Evolutionary conservation across 2,113 vertebrate species (phyloP).

Genomic region (Lonchura striata): DNA sequence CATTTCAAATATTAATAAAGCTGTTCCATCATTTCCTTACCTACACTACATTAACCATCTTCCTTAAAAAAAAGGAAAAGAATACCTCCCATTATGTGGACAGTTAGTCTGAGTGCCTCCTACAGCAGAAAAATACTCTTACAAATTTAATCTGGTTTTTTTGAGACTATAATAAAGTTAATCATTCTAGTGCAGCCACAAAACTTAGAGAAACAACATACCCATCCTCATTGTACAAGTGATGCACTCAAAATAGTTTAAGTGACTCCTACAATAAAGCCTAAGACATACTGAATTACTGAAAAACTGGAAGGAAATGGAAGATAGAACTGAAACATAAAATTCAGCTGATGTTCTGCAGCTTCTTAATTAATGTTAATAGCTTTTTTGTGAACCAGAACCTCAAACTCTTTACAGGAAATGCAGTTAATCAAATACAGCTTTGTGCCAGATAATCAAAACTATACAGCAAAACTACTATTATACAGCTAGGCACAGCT

Average conservation of each 20-base stretch:
- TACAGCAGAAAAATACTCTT: constrained; percentile 38
- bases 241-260: not conserved
- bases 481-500: not conserved
- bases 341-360: not conserved
- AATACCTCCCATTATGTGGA: not conserved
- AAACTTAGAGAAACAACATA: constrained; percentile 13
- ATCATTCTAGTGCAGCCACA: not conserved
- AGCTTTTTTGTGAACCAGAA: constrained; percentile 2
- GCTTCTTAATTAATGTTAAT: not conserved
- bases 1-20: not conserved
- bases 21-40: not conserved
- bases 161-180: not conserved
- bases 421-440: not conserved
- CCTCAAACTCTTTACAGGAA: not conserved
- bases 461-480: not conserved
- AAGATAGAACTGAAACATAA: not conserved
- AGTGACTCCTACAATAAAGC: not conserved
- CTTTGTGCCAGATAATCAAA: not conserved
- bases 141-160: constrained; percentile 9
- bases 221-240: not conserved
- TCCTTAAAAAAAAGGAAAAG: not conserved
- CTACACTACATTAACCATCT: not conserved
- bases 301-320: not conserved
- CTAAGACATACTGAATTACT: not conserved
- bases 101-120: not conserved